Evolutionary conservation across 1,140 invertebrate species (phyloP).

Genomic region (Ostrea denselamellosa): DNA sequence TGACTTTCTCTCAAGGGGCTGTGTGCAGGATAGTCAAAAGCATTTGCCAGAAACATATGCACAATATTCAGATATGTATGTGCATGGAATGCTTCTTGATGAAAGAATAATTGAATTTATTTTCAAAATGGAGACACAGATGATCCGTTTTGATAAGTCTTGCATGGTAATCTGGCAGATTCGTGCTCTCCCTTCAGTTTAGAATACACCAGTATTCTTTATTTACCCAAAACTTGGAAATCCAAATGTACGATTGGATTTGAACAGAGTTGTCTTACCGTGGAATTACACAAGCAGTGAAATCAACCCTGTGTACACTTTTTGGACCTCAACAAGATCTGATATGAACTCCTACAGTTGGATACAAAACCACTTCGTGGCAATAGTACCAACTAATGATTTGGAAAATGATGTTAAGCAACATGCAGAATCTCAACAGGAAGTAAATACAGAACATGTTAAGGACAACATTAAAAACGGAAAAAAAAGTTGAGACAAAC

Average conservation of each 20-base stretch:
- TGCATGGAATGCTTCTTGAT: slow-evolving; percentile 33
- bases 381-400: slow-evolving; percentile 34
- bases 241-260: slow-evolving; percentile 46
- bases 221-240: slow-evolving; percentile 52
- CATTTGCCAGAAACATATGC: slow-evolving; percentile 36
- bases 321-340: slow-evolving; percentile 50
- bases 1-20: slow-evolving; percentile 41
- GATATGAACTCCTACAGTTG: not conserved
- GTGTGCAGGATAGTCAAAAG: not conserved
- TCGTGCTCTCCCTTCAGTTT: slow-evolving; percentile 44
- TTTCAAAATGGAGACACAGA: slow-evolving; percentile 49
- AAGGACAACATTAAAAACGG: not conserved
- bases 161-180: slow-evolving; percentile 57
- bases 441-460: slow-evolving; percentile 3
- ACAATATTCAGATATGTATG: slow-evolving; percentile 51
- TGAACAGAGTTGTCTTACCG: slow-evolving; percentile 44
- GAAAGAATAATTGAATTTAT: slow-evolving; percentile 6
- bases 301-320: not conserved
- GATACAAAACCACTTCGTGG: slow-evolving; percentile 54
- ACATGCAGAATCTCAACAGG: not conserved
- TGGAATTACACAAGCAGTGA: not conserved
- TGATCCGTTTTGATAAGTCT: slow-evolving; percentile 29
- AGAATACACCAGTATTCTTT: slow-evolving; percentile 48
- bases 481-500: slow-evolving; percentile 4
- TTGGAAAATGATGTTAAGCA: not conserved